Base-by-base conservation (phyloP, 2,797 vertebrate species). In the Pampus argenteus region DNA sequence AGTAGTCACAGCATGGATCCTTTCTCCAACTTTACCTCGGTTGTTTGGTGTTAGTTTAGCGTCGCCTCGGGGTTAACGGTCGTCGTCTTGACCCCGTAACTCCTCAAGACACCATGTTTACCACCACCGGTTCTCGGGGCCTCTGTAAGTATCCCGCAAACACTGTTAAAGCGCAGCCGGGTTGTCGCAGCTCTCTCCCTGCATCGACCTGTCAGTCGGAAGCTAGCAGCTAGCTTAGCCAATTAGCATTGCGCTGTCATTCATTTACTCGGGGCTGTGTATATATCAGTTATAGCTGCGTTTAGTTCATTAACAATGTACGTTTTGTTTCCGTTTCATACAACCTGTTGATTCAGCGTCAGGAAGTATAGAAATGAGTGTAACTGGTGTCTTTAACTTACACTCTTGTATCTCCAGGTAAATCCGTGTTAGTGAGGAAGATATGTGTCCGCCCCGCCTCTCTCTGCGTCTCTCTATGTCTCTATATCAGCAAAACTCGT, bases 91-190 rank as follows among this genome's bases (percentile, higher is more conserved):
- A 29, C 15, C 18, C 7, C 9, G 48, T 31, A 40, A 22, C 47
- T 14, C 26, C 5, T 6, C 23, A 34, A 1, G 63, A 78, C 70
- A 57, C 61, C 62, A 95, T 95, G 95, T 95, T 95, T 65, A 93
- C 91, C 78, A 90, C 90, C 75, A 94, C 93, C 10, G 94, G 94
- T 44, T 95, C 94, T 5, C 89, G 93, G 70, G 94, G 94, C 78
- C 89, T 95, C 18, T 95, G 94, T 95, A 86, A 94, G 94, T 95
- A 78, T 56, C 49, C 42, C 6, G 26, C 23, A 25, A 5, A 18
- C n/a, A 1, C n/a, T 42, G 44, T 15, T 28, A 36, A 66, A 23
- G 9, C 23, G 9, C 26, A 20, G 48, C 55, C 40, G 42, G 48
- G n/a, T 38, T 52, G 62, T 61, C 65, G 71, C 49, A 57, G 49